Evolutionary conservation across 2,888 invertebrate species (phyloP).

Genomic region (Dryadula phaetusa): DNA sequence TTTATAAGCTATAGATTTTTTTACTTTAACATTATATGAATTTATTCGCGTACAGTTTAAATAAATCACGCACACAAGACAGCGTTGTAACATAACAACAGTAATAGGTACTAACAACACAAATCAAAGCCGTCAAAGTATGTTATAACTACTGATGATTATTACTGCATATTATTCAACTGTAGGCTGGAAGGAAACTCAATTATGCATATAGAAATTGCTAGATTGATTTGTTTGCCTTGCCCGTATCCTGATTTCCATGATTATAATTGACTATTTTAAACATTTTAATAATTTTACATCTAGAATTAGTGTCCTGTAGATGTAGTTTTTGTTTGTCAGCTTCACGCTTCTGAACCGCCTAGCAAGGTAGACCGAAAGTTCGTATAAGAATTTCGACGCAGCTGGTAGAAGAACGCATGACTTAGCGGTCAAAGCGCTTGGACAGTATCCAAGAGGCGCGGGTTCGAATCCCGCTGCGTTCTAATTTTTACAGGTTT

Average conservation of each 20-base stretch:
- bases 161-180: conserved; percentile 39
- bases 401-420: too few species aligned
- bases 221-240: conserved; percentile 43
- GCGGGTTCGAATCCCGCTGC: too few species aligned
- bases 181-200: conserved; percentile 47
- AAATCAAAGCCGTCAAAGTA: conserved; percentile 33
- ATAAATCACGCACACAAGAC: background rate
- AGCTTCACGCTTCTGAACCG: too few species aligned
- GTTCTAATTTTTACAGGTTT: too few species aligned
- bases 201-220: conserved; percentile 7
- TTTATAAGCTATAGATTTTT: too few species aligned
- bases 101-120: background rate
- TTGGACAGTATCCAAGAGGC: too few species aligned
- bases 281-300: background rate
- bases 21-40: background rate
- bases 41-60: background rate
- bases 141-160: conserved; percentile 27
- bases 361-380: too few species aligned
- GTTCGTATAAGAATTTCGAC: too few species aligned
- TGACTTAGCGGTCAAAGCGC: too few species aligned
- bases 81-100: conserved; percentile 1
- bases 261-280: background rate
- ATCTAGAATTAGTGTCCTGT: background rate
- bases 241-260: conserved; percentile 49
- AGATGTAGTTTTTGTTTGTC: too few species aligned